Conservation (phyloP, 2,113 vertebrate genomes). For the Promerops cafer region DNA sequence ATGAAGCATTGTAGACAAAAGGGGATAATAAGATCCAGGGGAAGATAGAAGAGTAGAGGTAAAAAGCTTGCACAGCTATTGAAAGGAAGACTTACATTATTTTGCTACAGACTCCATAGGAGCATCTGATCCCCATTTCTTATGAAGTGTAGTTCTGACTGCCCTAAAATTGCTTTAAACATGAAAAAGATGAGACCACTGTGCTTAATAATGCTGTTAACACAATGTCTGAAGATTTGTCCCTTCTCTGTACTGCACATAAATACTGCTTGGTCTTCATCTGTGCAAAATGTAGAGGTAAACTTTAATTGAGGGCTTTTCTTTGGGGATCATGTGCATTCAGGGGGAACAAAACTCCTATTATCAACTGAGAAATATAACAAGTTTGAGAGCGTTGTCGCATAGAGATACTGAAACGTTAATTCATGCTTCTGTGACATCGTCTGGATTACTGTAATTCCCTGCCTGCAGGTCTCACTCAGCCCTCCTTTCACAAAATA, state of each 20-base stretch:
- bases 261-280: conserved; percentile 43
- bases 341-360: conserved; percentile 43
- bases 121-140: conserved; percentile 33
- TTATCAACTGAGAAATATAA: conserved; percentile 60
- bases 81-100: conserved; percentile 48
- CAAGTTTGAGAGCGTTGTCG: conserved; percentile 22
- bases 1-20: conserved; percentile 55
- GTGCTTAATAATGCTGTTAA: conserved; percentile 44
- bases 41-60: conserved; percentile 56
- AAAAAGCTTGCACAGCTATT: conserved; percentile 60
- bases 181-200: conserved; percentile 57
- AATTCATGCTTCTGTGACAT: conserved; percentile 63
- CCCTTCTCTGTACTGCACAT: not conserved
- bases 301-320: conserved; percentile 65
- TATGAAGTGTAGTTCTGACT: conserved; percentile 47
- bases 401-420: conserved; percentile 45
- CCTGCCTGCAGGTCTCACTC: conserved; percentile 40
- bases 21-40: conserved; percentile 51
- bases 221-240: conserved; percentile 22
- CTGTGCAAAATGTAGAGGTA: conserved; percentile 31
- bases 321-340: conserved; percentile 51
- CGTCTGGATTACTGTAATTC: conserved; percentile 61
- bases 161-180: conserved; percentile 52
- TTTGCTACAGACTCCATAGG: conserved; percentile 44
- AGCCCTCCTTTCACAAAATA: conserved; percentile 20